Conservation (phyloP, 2,888 invertebrate species). For the Microchrysa polita region DNA sequence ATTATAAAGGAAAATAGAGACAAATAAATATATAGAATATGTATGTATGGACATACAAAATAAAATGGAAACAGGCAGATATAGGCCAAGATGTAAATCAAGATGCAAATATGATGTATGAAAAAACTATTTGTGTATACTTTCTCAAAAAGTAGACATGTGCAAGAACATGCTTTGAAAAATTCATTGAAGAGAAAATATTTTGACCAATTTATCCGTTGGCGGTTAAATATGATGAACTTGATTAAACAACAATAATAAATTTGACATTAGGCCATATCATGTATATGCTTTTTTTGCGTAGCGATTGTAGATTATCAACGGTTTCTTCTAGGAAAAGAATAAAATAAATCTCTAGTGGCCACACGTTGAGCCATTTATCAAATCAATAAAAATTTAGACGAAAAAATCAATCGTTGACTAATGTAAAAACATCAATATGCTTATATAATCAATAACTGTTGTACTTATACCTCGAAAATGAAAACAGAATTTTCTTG, state of each 20-base stretch:
- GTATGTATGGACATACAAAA: constrained; percentile 4
- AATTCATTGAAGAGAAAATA: background rate
- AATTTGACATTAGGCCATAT: background rate
- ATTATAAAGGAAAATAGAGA: constrained; percentile 18
- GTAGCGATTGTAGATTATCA: background rate
- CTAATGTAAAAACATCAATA: background rate
- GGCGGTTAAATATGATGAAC: too few relatives aligned
- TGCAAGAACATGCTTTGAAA: background rate
- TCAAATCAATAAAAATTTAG: background rate
- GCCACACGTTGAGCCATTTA: background rate
- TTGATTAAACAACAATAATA: too few relatives aligned
- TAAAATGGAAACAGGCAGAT: background rate
- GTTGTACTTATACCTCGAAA: constrained; percentile 24
- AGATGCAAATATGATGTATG: background rate
- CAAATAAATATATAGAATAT: constrained; percentile 10
- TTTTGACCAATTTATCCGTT: too few relatives aligned
- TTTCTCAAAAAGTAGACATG: background rate
- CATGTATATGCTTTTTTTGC: background rate
- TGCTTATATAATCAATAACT: constrained; percentile 27
- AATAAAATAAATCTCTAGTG: background rate
- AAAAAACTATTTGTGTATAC: background rate
- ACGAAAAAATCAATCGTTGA: background rate
- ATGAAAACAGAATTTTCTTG: background rate
- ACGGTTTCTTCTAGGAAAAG: background rate
- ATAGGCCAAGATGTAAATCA: background rate